These are phyloP conservation scores for Odontothrips loti DNA, from an alignment of 2,888 invertebrate genomes.

Conservation along the genomic window DNA sequence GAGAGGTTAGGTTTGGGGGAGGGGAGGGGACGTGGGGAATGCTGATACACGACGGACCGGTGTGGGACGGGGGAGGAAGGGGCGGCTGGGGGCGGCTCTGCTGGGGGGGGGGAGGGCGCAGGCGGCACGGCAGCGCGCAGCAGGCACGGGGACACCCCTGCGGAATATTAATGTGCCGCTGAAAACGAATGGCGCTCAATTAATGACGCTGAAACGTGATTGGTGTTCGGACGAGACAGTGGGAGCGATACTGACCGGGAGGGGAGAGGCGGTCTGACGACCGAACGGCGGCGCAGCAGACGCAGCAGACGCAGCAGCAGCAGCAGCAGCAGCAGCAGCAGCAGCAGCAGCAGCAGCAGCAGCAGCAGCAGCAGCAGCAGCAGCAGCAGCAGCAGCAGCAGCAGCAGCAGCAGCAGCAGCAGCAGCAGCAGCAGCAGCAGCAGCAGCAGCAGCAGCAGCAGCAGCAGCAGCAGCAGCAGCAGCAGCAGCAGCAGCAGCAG, in stretches of 20 bases:
- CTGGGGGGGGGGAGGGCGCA: background rate
- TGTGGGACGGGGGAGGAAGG: background rate
- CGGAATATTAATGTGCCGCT: conserved; percentile 2
- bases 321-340: too few relatives aligned
- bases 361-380: too few relatives aligned
- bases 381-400: too few relatives aligned
- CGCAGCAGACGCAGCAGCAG: too few relatives aligned
- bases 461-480: too few relatives aligned
- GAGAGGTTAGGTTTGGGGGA: background rate
- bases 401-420: too few relatives aligned
- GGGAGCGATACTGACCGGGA: background rate
- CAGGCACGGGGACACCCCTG: background rate
- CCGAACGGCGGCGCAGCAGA: too few relatives aligned
- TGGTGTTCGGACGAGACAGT: background rate
- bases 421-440: too few relatives aligned
- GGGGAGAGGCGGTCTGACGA: background rate
- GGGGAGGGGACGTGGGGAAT: background rate
- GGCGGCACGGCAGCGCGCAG: background rate
- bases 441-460: too few relatives aligned
- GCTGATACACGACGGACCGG: background rate
- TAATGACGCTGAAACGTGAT: conserved; percentile 8
- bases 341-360: too few relatives aligned
- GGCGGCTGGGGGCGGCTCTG: background rate
- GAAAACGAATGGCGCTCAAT: conserved; percentile 18
- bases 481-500: too few relatives aligned